Evolutionary conservation across 2,113 vertebrate species (phyloP).

Genomic region (Ellobius talpinus): DNA sequence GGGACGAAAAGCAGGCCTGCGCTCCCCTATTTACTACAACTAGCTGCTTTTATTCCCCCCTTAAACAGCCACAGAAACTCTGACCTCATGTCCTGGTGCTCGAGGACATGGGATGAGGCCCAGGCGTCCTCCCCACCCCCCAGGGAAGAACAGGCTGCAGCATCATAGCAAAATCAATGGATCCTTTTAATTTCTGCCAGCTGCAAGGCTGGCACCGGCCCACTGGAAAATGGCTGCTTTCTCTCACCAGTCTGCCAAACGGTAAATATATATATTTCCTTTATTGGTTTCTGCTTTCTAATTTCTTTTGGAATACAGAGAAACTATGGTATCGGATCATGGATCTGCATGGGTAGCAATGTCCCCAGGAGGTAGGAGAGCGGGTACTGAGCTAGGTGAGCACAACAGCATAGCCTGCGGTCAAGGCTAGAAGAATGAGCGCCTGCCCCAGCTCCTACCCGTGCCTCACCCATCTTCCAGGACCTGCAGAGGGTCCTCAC

Average conservation of each 20-base stretch:
- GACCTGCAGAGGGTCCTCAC: not conserved
- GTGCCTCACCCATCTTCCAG: not conserved
- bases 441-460: too few relatives aligned
- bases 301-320: not conserved
- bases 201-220: not conserved
- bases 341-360: not conserved
- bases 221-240: not conserved
- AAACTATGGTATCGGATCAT: not conserved
- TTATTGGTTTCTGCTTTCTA: not conserved
- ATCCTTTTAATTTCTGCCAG: not conserved
- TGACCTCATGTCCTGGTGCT: not conserved
- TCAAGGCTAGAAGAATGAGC: not conserved
- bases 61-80: not conserved
- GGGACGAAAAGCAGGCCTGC: too few relatives aligned
- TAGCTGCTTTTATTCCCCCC: too few relatives aligned
- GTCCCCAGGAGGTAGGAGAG: not conserved
- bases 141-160: not conserved
- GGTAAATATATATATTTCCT: not conserved
- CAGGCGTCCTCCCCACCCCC: not conserved
- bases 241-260: not conserved
- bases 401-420: accelerated
- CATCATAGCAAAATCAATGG: not conserved
- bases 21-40: too few relatives aligned
- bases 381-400: not conserved
- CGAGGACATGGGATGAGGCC: not conserved